phyloP scores from a whole-genome alignment of 1,140 invertebrate species.

The Nymphalis io region DNA sequence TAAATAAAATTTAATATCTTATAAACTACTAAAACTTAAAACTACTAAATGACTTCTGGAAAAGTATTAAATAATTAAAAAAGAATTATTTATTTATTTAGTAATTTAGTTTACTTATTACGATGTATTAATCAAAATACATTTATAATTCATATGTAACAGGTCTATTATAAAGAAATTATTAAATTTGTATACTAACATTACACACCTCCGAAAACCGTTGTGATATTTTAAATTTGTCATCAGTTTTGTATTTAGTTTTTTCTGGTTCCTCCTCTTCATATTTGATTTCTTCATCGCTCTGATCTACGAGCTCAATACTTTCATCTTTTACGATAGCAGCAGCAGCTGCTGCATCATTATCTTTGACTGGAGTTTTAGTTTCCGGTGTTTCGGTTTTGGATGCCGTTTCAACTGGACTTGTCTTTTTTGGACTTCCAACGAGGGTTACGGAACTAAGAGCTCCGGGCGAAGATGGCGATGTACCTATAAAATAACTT shows the following conservation, averaged over 20 bases:
- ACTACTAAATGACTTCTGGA: no score
- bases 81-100: no score
- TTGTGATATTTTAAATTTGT: slow-evolving; percentile 75
- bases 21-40: no score
- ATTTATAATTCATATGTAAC: no score
- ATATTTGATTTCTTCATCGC: slow-evolving; percentile 50
- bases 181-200: slow-evolving; percentile 28
- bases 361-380: slow-evolving; percentile 55
- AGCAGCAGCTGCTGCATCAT: slow-evolving; percentile 43
- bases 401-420: slow-evolving; percentile 49
- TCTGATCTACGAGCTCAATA: slow-evolving; percentile 72
- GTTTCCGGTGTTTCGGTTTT: slow-evolving; percentile 45
- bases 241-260: slow-evolving; percentile 59
- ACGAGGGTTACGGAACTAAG: slow-evolving; percentile 87
- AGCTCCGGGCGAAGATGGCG: slow-evolving; percentile 86
- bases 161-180: not conserved
- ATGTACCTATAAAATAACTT: slow-evolving; percentile 48
- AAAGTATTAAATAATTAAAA: no score
- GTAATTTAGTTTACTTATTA: no score
- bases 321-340: slow-evolving; percentile 60
- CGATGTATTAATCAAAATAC: no score
- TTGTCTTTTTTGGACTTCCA: slow-evolving; percentile 76
- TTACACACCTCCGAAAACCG: slow-evolving; percentile 67
- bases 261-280: slow-evolving; percentile 58
- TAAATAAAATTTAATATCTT: no score